phyloP scores from a whole-genome alignment of 2,113 vertebrate genomes.

The Hippolais icterina region DNA sequence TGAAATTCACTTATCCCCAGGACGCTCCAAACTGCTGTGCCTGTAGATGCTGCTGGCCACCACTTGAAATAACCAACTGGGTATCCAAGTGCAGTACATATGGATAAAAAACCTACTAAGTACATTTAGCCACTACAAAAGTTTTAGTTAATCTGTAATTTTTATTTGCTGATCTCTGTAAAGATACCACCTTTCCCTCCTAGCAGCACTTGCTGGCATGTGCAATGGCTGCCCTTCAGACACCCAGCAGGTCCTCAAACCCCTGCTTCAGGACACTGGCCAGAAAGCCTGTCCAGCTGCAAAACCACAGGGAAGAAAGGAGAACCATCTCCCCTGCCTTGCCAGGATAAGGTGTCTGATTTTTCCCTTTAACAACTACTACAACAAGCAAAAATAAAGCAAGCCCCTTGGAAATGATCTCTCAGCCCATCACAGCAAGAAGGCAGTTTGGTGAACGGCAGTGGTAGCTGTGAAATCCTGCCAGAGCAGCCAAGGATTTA shows the following conservation, averaged over 20 bases:
- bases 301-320: not conserved
- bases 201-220: not conserved
- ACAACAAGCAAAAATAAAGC: not conserved
- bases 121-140: not conserved
- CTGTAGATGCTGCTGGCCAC: not conserved
- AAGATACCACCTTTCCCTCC: not conserved
- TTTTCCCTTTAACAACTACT: not conserved
- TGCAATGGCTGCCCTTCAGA: not conserved
- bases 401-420: not conserved
- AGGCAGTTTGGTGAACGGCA: not conserved
- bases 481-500: not conserved
- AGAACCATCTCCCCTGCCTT: not conserved
- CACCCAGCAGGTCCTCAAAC: fast-evolving
- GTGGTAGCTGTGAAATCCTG: not conserved
- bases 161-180: not conserved
- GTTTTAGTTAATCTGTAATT: not conserved
- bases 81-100: not conserved
- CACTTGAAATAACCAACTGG: fast-evolving
- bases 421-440: fast-evolving
- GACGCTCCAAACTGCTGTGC: not conserved
- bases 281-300: not conserved
- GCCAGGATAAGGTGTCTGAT: not conserved
- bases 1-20: not conserved
- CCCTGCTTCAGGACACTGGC: not conserved
- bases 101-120: not conserved